Percentiles rank a stretch among this genome's conserved stretches.
Evolutionary conservation across 1,140 invertebrate genomes (phyloP).

Genomic region (Geopemphigus sp.): DNA sequence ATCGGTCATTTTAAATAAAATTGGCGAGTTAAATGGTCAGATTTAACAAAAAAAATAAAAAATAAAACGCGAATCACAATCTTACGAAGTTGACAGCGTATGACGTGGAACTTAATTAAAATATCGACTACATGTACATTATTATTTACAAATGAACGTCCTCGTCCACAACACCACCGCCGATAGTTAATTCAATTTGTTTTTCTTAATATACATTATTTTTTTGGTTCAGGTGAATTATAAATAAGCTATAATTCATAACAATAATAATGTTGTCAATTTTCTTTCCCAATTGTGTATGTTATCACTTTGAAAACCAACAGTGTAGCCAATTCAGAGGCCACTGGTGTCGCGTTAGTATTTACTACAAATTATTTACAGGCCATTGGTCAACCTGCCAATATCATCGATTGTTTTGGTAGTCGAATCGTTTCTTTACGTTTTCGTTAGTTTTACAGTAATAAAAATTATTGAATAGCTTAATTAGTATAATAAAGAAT

Average conservation of each 20-base stretch:
- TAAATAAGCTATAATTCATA: too few species aligned
- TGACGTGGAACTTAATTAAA: background rate
- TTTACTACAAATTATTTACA: too few species aligned
- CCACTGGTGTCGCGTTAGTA: too few species aligned
- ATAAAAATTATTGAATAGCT: background rate
- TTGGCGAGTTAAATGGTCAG: too few species aligned
- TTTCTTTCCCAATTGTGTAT: too few species aligned
- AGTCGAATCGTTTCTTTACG: background rate
- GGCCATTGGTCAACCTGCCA: background rate
- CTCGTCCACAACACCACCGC: too few species aligned
- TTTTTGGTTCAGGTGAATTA: background rate
- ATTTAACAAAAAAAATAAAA: background rate
- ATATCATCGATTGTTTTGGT: constrained; percentile 28
- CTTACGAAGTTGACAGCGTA: background rate
- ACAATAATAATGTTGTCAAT: background rate
- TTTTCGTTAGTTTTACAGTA: constrained; percentile 15
- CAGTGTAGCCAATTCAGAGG: too few species aligned
- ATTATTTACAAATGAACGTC: background rate
- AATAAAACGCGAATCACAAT: background rate
- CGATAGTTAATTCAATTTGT: background rate
- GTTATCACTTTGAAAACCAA: too few species aligned
- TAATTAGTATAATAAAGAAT: too few species aligned
- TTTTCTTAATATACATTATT: background rate
- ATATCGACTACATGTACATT: background rate
- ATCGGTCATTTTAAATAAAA: constrained; percentile 24